Conservation (phyloP, 2,113 vertebrate species). For the Megaceryle maxima region DNA sequence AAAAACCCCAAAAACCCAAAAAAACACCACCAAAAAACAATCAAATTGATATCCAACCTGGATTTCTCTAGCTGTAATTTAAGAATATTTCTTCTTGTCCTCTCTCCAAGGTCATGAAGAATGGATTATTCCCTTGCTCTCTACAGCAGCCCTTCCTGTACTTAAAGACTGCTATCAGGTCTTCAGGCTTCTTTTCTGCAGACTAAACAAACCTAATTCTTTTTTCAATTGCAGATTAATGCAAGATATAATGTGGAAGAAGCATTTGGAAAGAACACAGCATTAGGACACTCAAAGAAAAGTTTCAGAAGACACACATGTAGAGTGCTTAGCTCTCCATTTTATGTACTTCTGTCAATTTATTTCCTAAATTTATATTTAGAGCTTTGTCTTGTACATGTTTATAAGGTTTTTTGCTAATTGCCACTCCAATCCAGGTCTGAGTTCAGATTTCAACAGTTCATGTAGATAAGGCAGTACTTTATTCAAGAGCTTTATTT, state of each 20-base stretch:
- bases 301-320: neutral
- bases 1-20: too few species aligned
- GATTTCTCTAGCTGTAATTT: neutral
- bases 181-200: slow-evolving; percentile 18
- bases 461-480: neutral
- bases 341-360: neutral
- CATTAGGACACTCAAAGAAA: neutral
- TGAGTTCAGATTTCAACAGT: neutral
- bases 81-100: neutral
- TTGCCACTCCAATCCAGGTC: neutral
- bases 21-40: neutral
- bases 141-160: neutral
- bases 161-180: neutral
- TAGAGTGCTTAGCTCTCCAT: neutral
- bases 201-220: slow-evolving; percentile 1
- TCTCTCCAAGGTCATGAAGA: slow-evolving; percentile 12
- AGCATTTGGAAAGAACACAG: neutral
- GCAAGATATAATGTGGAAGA: neutral
- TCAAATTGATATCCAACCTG: slow-evolving; percentile 1
- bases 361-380: neutral
- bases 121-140: neutral
- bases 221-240: slow-evolving; percentile 2
- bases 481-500: neutral
- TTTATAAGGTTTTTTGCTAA: neutral
- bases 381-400: neutral